Evolutionary conservation across 2,888 invertebrate genomes (phyloP).

Genomic region (Camptogramma bilineatum): DNA sequence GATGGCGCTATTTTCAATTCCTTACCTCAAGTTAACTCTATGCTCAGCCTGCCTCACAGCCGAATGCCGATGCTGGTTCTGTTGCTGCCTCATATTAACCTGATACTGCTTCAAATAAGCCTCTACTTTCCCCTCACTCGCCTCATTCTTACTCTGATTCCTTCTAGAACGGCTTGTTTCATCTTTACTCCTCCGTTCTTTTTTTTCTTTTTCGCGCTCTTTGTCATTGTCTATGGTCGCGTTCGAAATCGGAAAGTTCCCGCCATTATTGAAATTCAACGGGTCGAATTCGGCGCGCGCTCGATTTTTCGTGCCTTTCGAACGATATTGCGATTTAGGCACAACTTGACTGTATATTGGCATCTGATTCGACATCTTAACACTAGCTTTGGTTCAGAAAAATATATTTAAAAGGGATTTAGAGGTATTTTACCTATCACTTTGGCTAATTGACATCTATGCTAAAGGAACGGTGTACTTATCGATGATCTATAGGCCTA

Average conservation of each 20-base stretch:
- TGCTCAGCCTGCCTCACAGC: slow-evolving; percentile 82
- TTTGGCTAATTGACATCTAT: slow-evolving; percentile 78
- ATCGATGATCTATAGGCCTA: slow-evolving; percentile 54
- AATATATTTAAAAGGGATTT: slow-evolving; percentile 47
- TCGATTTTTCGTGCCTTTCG: slow-evolving; percentile 56
- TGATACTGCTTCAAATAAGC: slow-evolving; percentile 81
- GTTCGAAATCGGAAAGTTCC: slow-evolving; percentile 69
- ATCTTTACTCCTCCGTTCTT: slow-evolving; percentile 57
- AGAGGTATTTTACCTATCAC: slow-evolving; percentile 47
- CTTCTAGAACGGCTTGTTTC: slow-evolving; percentile 58
- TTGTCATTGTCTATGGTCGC: slow-evolving; percentile 61
- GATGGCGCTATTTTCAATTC: slow-evolving; percentile 7
- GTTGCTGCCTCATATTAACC: slow-evolving; percentile 79
- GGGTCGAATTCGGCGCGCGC: slow-evolving; percentile 85
- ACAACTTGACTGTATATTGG: slow-evolving; percentile 83
- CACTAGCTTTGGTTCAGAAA: slow-evolving; percentile 75
- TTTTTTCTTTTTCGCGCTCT: slow-evolving; percentile 59
- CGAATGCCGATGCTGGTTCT: slow-evolving; percentile 77
- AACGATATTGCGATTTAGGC: slow-evolving; percentile 74
- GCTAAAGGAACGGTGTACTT: slow-evolving; percentile 73
- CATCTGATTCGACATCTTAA: slow-evolving; percentile 77
- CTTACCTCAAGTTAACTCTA: slow-evolving; percentile 78
- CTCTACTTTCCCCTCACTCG: slow-evolving; percentile 77
- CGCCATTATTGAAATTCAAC: slow-evolving; percentile 86
- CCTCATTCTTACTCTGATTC: slow-evolving; percentile 61